A percentile compares a stretch with the other conserved stretches of the same genome.
phyloP scores from a whole-genome alignment of 1,140 invertebrate genomes.

The Belonocnema kinseyi region DNA sequence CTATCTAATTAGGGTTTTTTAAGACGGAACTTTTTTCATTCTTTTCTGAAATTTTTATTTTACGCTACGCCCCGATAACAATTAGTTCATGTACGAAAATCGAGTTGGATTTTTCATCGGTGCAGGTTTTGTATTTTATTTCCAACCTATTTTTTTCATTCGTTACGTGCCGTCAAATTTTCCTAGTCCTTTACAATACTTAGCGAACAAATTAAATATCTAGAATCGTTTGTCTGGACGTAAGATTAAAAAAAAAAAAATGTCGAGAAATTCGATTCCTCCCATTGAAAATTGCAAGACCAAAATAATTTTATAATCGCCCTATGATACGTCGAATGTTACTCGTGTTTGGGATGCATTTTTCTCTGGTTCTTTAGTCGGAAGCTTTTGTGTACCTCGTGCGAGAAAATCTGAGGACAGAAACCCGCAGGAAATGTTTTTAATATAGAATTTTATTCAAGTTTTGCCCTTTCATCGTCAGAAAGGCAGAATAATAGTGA shows the following conservation, averaged over 20 bases:
- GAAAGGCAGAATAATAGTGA: not conserved
- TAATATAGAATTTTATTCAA: conserved; percentile 17
- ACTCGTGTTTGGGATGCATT: too few relatives aligned
- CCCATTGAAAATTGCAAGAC: too few relatives aligned
- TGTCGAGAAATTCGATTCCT: too few relatives aligned
- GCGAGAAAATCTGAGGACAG: not conserved
- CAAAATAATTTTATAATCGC: too few relatives aligned
- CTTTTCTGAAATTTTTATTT: too few relatives aligned
- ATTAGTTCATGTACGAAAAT: too few relatives aligned
- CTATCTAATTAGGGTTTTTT: too few relatives aligned
- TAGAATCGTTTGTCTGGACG: not conserved
- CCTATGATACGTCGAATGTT: too few relatives aligned
- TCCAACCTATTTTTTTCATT: not conserved
- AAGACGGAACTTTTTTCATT: too few relatives aligned
- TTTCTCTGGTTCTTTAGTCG: too few relatives aligned
- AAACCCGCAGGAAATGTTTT: not conserved
- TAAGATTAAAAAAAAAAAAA: not conserved
- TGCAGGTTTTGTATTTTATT: not conserved
- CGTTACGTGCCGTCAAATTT: not conserved
- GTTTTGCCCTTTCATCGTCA: not conserved
- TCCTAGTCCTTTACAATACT: not conserved
- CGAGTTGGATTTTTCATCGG: not conserved
- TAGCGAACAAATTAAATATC: conserved; percentile 3
- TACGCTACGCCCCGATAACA: too few relatives aligned
- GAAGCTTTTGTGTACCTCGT: too few relatives aligned